Evolutionary conservation across 2,888 invertebrate genomes (phyloP).

Genomic region (Heliconius sara): DNA sequence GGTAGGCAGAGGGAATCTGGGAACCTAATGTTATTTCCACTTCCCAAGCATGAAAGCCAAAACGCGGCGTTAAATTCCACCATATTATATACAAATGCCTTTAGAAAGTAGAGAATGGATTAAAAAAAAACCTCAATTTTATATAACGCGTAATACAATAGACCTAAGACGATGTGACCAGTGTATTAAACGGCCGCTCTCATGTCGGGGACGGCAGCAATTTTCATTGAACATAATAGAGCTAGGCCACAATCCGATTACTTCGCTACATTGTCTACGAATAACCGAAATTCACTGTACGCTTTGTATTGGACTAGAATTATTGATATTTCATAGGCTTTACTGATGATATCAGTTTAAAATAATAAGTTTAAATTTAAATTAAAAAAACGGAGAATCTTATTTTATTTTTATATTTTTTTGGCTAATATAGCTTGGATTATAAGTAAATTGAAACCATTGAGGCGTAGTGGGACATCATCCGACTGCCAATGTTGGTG

Average conservation of each 20-base stretch:
- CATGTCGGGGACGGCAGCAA: background rate
- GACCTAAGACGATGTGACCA: background rate
- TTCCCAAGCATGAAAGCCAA: too few species aligned
- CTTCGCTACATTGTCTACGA: constrained; percentile 14
- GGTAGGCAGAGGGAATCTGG: background rate
- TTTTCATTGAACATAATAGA: constrained; percentile 15
- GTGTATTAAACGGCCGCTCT: constrained; percentile 1
- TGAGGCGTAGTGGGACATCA: too few species aligned
- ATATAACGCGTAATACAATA: background rate
- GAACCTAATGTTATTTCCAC: background rate
- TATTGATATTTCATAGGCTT: background rate
- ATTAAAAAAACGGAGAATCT: too few species aligned
- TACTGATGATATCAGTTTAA: background rate
- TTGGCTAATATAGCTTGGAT: too few species aligned
- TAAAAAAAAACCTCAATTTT: background rate
- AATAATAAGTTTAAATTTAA: too few species aligned
- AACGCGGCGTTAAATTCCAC: background rate
- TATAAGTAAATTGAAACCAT: too few species aligned
- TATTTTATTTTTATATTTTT: too few species aligned
- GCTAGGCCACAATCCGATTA: constrained; percentile 19
- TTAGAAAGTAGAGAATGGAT: background rate
- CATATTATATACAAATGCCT: background rate
- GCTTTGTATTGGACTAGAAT: background rate
- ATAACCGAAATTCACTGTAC: constrained; percentile 1
- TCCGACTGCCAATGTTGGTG: too few species aligned